Conservation (phyloP, 2,113 vertebrate genomes). For the Lichenostomus cassidix region DNA sequence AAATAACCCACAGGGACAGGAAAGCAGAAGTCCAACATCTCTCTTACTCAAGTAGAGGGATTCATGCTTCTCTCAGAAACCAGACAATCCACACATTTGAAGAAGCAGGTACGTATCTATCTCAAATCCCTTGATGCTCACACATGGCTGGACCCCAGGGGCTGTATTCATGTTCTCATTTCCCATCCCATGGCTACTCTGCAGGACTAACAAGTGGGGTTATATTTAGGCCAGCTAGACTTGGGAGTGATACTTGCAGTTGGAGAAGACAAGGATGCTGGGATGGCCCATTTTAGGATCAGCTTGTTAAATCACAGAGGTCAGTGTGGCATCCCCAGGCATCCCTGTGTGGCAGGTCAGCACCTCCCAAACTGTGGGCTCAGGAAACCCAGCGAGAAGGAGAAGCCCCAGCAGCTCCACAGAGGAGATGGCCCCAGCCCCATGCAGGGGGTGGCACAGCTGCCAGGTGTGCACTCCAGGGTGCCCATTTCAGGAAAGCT, state of each 20-base stretch:
- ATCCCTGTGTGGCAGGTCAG: rapidly evolving
- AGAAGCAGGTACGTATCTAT: not conserved
- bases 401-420: rapidly evolving
- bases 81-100: not conserved
- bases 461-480: not conserved
- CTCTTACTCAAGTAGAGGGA: not conserved
- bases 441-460: not conserved
- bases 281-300: not conserved
- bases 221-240: not conserved
- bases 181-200: not conserved
- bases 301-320: not conserved
- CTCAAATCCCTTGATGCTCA: not conserved
- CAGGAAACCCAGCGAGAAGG: not conserved
- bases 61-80: not conserved
- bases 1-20: not conserved
- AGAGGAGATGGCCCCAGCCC: rapidly evolving
- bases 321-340: rapidly evolving
- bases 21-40: not conserved
- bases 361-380: rapidly evolving
- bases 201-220: rapidly evolving
- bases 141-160: rapidly evolving
- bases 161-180: rapidly evolving
- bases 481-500: not conserved
- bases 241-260: not conserved
- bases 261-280: not conserved